Percentiles rank a stretch among this genome's conserved stretches.
These are phyloP conservation scores for Zosterops borbonicus DNA, from an alignment of 2,113 vertebrate species.

Conservation along the genomic window DNA sequence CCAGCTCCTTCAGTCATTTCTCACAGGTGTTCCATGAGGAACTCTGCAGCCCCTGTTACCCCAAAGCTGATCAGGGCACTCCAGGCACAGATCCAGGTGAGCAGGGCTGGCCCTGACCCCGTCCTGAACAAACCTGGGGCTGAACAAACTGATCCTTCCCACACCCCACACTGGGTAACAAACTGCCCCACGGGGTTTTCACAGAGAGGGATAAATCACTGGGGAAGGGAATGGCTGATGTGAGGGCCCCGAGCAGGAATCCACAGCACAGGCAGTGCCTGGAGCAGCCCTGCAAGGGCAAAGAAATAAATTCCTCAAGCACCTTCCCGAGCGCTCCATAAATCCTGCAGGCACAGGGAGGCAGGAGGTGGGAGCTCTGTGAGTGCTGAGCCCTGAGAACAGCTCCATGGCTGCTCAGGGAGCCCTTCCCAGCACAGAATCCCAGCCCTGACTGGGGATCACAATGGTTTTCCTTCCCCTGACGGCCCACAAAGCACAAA, in stretches of 20 bases:
- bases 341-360: background rate
- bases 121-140: background rate
- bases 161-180: accelerated
- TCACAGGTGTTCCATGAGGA: too few relatives aligned
- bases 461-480: background rate
- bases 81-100: accelerated
- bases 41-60: too few relatives aligned
- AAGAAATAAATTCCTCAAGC: background rate
- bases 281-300: background rate
- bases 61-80: background rate
- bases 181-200: background rate
- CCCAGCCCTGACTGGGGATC: background rate
- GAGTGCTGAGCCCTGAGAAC: accelerated
- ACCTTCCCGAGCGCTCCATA: background rate
- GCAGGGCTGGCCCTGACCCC: background rate
- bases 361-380: background rate
- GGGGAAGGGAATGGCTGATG: background rate
- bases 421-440: background rate
- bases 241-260: background rate
- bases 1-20: too few relatives aligned
- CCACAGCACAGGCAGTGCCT: accelerated
- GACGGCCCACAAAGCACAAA: background rate
- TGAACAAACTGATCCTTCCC: background rate
- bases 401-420: background rate
- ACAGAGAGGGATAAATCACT: background rate